Conservation (phyloP, 2,113 vertebrate genomes). For the Pristiophorus japonicus region DNA sequence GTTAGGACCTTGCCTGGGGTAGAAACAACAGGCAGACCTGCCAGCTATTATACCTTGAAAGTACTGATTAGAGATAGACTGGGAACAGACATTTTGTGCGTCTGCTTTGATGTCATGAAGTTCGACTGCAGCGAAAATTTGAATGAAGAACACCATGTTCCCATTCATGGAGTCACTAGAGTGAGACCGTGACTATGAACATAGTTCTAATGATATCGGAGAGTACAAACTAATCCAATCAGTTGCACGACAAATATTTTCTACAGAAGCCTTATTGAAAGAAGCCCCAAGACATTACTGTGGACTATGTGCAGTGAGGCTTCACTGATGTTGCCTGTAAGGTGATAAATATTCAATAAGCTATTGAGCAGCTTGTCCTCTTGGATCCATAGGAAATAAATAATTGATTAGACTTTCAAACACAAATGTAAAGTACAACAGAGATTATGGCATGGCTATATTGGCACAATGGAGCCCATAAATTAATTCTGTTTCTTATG, state of each 20-base stretch:
- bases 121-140: background rate
- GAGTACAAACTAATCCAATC: background rate
- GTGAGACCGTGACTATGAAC: background rate
- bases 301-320: background rate
- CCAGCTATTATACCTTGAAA: background rate
- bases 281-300: background rate
- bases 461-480: background rate
- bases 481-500: background rate
- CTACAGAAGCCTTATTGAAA: too few relatives aligned
- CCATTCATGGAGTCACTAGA: background rate
- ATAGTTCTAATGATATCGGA: background rate
- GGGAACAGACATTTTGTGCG: background rate
- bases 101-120: background rate
- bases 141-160: background rate
- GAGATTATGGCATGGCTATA: background rate
- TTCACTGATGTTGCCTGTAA: background rate
- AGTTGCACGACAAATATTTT: background rate
- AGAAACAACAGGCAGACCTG: background rate
- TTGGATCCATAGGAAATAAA: background rate
- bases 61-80: background rate
- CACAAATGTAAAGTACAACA: background rate
- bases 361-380: background rate
- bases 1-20: background rate
- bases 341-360: background rate
- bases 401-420: background rate